Conservation (phyloP, 2,113 vertebrate genomes). For the Cynocephalus volans region DNA sequence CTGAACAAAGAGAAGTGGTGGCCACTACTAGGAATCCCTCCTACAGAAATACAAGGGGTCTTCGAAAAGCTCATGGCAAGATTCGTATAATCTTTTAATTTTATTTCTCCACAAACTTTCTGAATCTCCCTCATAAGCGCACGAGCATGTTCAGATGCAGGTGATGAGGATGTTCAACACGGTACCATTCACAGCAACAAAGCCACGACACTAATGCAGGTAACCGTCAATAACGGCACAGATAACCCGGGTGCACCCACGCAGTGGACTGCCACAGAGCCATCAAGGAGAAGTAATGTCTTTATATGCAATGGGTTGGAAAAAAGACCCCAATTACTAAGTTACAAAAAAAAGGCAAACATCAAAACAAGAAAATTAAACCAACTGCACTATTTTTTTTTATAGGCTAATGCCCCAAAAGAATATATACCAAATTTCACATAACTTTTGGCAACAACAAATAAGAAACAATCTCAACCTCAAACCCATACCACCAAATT, state of each 20-base stretch:
- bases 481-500: too few species aligned
- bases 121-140: too few species aligned
- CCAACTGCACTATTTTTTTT: not conserved
- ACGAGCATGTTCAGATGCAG: fast-evolving
- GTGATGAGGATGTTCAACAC: not conserved
- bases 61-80: too few species aligned
- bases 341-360: not conserved
- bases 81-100: too few species aligned
- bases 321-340: not conserved
- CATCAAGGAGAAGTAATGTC: not conserved
- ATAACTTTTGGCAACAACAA: not conserved
- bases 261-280: not conserved
- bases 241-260: fast-evolving
- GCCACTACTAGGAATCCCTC: fast-evolving
- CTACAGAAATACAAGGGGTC: not conserved
- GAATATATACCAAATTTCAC: not conserved
- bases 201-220: not conserved
- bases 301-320: fast-evolving
- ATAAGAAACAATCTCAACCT: not conserved
- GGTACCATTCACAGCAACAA: not conserved
- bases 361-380: conserved; percentile 24
- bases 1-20: not conserved
- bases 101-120: too few species aligned
- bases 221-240: fast-evolving
- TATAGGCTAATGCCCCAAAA: not conserved